Evolutionary conservation across 2,797 vertebrate species (phyloP), one percentile per base, ranked within the genome.

Genomic region (Enteromius radiatus): DNA sequence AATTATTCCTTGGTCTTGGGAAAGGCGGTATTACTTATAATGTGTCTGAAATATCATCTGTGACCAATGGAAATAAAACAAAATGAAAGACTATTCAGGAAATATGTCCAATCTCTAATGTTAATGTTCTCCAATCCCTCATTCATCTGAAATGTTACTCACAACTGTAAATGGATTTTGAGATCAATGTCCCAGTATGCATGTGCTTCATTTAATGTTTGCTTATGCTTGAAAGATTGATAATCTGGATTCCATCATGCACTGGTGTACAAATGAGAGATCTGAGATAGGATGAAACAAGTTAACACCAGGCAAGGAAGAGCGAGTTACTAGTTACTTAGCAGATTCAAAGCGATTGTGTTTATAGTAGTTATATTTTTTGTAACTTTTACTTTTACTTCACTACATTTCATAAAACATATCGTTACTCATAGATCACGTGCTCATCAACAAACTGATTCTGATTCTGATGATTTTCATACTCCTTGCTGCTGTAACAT

Each of bases 91-190:
- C 31, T 19, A 31, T 36, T 31, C 8, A 21, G 31, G 31, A 33
- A 65, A 65, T 31, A 33, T 74, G 10, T 36, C 28, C 26, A 19
- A 17, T 74, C 45, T 10, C 23, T 54, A 47, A 71, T 47, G 38
- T 19, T 54, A 33, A 74, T 74, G 70, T 28, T 33, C 3, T 26
- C 31, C 70, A 52, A 52, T 74, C 15, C 26, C 9, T 54, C 45
- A 33, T 74, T 19, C 28, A 28, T 74, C 45, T 47, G 47, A 33
- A 21, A 74, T 21, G 47, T 45, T 71, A 47, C 47, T 33, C 45
- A 47, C 70, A 33, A 31, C 45, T 74, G 63, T 36, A 65, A 65
- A 65, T 65, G 17, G 63, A 65, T 65, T 65, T 65, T 65, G 31
- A 33, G 63, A 65, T 65, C 63, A 65, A 65, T 65, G 63, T 36